Evolutionary conservation across 2,888 invertebrate species (phyloP), one percentile per base, ranked within the genome.

Genomic region (Belgica antarctica): DNA sequence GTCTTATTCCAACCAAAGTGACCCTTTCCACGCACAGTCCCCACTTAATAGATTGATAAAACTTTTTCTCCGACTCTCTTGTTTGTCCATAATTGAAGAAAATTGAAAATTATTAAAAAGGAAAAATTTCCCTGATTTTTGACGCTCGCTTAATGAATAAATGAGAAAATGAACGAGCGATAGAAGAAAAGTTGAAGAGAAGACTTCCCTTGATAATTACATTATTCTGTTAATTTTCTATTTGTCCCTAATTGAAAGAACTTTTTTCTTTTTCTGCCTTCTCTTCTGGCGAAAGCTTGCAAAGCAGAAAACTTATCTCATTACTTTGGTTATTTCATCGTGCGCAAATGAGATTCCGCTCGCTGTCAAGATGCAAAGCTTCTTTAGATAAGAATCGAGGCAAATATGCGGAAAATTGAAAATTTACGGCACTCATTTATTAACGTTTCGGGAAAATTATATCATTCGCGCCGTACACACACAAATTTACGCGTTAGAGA

Each of bases 51-150:
- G n/a, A n/a, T n/a, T n/a, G n/a, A n/a, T n/a, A n/a, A n/a, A n/a
- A n/a, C n/a, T 10, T n/a, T 52, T 27, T 47, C 19, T 27, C 28
- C 8, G 36, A 8, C 15, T 46, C 22, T 34, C 41, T 68, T 52
- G 52, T 68, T 68, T 57, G 68, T 17, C n/a, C 31, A 68, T 68
- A 68, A 68, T 68, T 68, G 68, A 28, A 15, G 68, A 68, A 68
- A 68, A 68, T 68, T 68, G 68, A 27, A 68, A 28, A 68, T 68
- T 68, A 68, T 57, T 68, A 46, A 28, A 52, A 68, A 19, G 10
- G 47, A 10, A 25, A 46, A 41, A 47, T 28, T 19, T 52, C 17
- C 22, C 52, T 52, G 17, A 17, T 22, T 27, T 46, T 46, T 31
- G 7, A 31, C 34, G n/a, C n/a, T n/a, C n/a, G n/a, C n/a, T n/a